Evolutionary conservation across 2,888 invertebrate species (phyloP).

Genomic region (Frankliniella fusca): DNA sequence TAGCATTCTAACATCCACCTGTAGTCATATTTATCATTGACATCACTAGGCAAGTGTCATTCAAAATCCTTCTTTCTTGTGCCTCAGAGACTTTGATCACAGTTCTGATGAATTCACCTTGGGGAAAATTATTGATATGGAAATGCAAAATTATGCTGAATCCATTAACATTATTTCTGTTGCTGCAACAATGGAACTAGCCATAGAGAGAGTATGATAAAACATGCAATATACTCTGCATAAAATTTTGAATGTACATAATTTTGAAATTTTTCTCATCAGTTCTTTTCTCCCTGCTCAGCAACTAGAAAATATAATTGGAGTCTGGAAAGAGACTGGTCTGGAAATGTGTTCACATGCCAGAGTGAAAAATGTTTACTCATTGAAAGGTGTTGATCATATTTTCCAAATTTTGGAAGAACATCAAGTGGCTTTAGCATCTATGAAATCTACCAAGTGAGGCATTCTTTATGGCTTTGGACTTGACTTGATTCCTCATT

Average conservation of each 20-base stretch:
- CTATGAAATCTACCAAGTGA: constrained; percentile 76
- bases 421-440: constrained; percentile 74
- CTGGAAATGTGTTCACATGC: constrained; percentile 69
- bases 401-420: constrained; percentile 76
- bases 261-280: not conserved
- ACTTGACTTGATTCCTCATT: constrained; percentile 31
- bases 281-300: constrained; percentile 40
- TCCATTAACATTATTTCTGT: constrained; percentile 80
- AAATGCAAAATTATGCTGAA: constrained; percentile 77
- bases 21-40: not conserved
- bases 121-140: constrained; percentile 71
- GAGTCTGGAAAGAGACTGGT: constrained; percentile 66
- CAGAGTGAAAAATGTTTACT: constrained; percentile 58
- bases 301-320: constrained; percentile 65
- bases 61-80: constrained; percentile 31
- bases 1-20: not conserved
- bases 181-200: constrained; percentile 82
- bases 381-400: constrained; percentile 72
- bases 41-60: constrained; percentile 1
- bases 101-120: constrained; percentile 73
- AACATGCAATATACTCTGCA: not conserved
- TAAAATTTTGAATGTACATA: not conserved
- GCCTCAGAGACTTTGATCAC: constrained; percentile 69
- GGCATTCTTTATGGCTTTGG: not conserved
- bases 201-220: constrained; percentile 62